phyloP scores from a whole-genome alignment of 2,888 invertebrate genomes.

The Stictocephala bisonia region DNA sequence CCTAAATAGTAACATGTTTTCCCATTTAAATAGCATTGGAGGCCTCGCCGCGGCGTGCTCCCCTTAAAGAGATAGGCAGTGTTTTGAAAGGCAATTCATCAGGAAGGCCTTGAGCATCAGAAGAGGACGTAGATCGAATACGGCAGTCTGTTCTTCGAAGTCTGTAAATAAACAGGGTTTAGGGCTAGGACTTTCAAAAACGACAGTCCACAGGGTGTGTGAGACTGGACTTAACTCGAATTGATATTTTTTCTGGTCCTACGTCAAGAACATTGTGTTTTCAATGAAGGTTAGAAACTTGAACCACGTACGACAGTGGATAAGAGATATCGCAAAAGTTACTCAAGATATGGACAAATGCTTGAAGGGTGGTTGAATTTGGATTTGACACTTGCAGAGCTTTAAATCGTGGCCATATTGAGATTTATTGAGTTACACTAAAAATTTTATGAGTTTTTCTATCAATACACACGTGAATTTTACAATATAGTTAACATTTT shows the following conservation, averaged over 20 bases:
- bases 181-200: conserved; percentile 18
- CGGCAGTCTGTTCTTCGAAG: background rate
- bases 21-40: no score
- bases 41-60: no score
- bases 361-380: background rate
- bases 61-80: conserved; percentile 20
- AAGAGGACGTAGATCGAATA: conserved; percentile 14
- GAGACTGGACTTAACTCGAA: no score
- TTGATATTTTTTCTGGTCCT: background rate
- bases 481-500: no score
- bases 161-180: conserved; percentile 11
- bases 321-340: background rate
- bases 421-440: conserved; percentile 1
- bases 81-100: conserved; percentile 23
- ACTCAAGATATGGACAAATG: background rate
- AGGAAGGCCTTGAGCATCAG: conserved; percentile 10
- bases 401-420: background rate
- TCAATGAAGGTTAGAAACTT: no score
- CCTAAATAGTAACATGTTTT: no score
- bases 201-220: conserved; percentile 14
- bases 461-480: background rate
- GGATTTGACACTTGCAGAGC: background rate
- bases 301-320: background rate
- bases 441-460: background rate
- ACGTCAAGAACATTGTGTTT: no score